phyloP scores from a whole-genome alignment of 1,140 invertebrate genomes.

The Hetaerina americana region DNA sequence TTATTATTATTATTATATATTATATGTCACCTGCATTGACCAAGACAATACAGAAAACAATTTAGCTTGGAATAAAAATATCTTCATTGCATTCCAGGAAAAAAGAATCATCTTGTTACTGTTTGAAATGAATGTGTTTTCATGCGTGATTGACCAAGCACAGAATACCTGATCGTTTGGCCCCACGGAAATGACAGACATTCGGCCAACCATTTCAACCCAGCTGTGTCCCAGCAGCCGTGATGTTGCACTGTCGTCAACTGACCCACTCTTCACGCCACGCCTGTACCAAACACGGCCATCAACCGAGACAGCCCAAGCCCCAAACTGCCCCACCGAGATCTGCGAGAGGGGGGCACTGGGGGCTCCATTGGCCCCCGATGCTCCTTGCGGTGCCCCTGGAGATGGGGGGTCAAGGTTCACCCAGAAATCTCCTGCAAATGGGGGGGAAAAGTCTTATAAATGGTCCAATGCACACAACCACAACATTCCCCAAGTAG shows the following conservation, averaged over 20 bases:
- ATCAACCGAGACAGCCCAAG: constrained; percentile 77
- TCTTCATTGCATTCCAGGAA: too few relatives aligned
- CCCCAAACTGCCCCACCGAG: constrained; percentile 67
- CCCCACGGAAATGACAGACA: constrained; percentile 68
- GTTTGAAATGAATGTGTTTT: too few relatives aligned
- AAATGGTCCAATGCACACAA: too few relatives aligned
- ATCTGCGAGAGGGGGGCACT: constrained; percentile 45
- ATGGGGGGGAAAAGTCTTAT: not conserved
- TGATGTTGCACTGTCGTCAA: constrained; percentile 48
- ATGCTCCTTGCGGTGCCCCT: not conserved
- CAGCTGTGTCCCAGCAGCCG: constrained; percentile 59
- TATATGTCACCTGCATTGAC: too few relatives aligned
- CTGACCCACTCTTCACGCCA: constrained; percentile 39
- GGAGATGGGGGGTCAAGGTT: constrained; percentile 54
- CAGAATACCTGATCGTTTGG: constrained; percentile 77
- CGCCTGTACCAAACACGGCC: constrained; percentile 81
- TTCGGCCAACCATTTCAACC: constrained; percentile 74
- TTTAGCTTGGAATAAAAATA: too few relatives aligned
- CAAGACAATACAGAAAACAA: too few relatives aligned
- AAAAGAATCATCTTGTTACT: too few relatives aligned
- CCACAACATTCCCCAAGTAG: too few relatives aligned
- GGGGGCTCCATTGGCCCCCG: not conserved
- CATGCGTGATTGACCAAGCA: too few relatives aligned
- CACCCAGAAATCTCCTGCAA: constrained; percentile 57
- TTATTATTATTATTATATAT: too few relatives aligned